Conservation (phyloP, 2,888 invertebrate species). For the Arenicola marina region DNA sequence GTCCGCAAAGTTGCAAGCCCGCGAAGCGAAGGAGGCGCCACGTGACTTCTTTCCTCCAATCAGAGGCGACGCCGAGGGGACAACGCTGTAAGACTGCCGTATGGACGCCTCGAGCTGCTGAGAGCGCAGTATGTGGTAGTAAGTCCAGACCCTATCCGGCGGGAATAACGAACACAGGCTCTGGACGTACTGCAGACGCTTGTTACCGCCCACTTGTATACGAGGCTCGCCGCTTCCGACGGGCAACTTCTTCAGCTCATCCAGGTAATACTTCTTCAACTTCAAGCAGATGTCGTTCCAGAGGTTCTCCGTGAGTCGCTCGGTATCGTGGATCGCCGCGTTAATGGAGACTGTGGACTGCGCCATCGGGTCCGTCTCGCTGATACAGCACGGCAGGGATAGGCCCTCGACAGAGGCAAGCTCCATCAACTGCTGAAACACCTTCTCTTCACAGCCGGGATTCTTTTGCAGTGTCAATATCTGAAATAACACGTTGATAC, state of each 20-base stretch:
- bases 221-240: conserved; percentile 27
- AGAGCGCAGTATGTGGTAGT: conserved; percentile 38
- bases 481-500: conserved; percentile 30
- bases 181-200: conserved; percentile 47
- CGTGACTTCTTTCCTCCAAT: background rate
- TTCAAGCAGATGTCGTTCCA: conserved; percentile 43
- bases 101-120: conserved; percentile 38
- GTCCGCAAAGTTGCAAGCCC: background rate
- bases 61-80: conserved; percentile 14
- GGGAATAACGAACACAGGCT: conserved; percentile 46
- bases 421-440: conserved; percentile 47
- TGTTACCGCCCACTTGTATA: conserved; percentile 37
- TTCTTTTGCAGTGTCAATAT: conserved; percentile 40
- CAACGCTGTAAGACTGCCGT: conserved; percentile 41
- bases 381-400: conserved; percentile 43
- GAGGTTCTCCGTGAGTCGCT: conserved; percentile 42
- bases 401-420: conserved; percentile 54
- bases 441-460: conserved; percentile 52
- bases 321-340: conserved; percentile 47
- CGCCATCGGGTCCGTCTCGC: conserved; percentile 34
- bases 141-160: conserved; percentile 46
- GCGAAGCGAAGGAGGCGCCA: background rate
- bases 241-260: conserved; percentile 44
- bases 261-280: conserved; percentile 41
- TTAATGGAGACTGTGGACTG: conserved; percentile 50